Evolutionary conservation across 2,113 vertebrate genomes (phyloP), one percentile per base, ranked within the genome.

Genomic region (Podocnemis expansa): DNA sequence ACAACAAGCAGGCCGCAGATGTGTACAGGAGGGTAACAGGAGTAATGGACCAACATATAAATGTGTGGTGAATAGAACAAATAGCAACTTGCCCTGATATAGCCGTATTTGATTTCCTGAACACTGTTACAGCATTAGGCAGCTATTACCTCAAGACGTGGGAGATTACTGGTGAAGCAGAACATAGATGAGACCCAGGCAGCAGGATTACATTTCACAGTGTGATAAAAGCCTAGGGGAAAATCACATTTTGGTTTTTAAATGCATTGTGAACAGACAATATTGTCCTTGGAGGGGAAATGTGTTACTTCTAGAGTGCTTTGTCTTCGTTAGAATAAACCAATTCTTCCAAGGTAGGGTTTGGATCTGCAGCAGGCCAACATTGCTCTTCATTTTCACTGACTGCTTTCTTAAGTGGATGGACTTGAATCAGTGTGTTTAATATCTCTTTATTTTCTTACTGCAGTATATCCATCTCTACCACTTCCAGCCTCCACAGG

Each of bases 121-220:
- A 58, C 29, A 22, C 41, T 2, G 1, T 0, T 38, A 52, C 51
- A 52, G 51, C 16, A 52, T 52, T 52, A 52, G 51, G 51, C 51
- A 52, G 51, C 51, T 52, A 52, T 52, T 51, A 29, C 4, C 54
- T 8, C 12, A 2, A 58, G 79, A 41, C 12, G 1, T 1, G 6
- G 49, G 51, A 56, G 24, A 0, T 1, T 2, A 34, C 10, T 60
- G 41, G 41, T 84, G 7, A 8, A 70, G 80, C 52, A 0, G 0
- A 12, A 17, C 34, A n/a, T 56, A 24, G 21, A 8, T 11, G 49
- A 45, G 10, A 38, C 34, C 34, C 22, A 76, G 9, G n/a, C 8
- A 6, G 25, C 43, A 86, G 27, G 31, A n/a, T 75, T 21, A 1
- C 67, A 27, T 8, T 54, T 13, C 22, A 4, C 0, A 2, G 54